These are phyloP conservation scores for Clamator glandarius DNA, from an alignment of 2,797 vertebrate species.

Conservation along the genomic window DNA sequence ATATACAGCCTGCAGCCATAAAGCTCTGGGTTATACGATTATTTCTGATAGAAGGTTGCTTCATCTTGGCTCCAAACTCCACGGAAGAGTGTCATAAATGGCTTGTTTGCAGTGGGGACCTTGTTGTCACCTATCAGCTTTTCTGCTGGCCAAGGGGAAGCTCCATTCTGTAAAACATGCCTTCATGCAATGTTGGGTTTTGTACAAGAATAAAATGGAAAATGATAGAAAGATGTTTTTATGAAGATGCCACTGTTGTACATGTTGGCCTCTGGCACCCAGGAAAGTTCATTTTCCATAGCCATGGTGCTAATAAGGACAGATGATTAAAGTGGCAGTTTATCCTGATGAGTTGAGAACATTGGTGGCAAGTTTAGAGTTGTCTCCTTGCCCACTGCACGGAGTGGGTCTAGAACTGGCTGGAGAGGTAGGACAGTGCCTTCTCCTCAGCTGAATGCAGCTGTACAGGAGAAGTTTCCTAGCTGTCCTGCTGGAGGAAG, in stretches of 20 bases:
- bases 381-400: not conserved
- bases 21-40: constrained; percentile 75
- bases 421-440: accelerated
- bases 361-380: not conserved
- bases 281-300: not conserved
- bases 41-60: constrained; percentile 78
- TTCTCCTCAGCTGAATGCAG: not conserved
- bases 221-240: not conserved
- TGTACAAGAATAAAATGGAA: accelerated
- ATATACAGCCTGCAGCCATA: constrained; percentile 77
- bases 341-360: not conserved
- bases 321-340: not conserved
- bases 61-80: constrained; percentile 80
- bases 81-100: constrained; percentile 79
- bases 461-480: not conserved
- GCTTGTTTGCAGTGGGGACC: constrained; percentile 69
- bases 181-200: not conserved
- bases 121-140: constrained; percentile 49
- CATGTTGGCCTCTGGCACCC: accelerated
- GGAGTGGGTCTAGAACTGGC: accelerated
- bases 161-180: not conserved
- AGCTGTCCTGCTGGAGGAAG: not conserved
- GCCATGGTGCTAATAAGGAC: accelerated
- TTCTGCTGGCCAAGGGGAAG: constrained; percentile 24
- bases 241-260: not conserved